Evolutionary conservation across 2,888 invertebrate genomes (phyloP).

Genomic region (Spisula solida): DNA sequence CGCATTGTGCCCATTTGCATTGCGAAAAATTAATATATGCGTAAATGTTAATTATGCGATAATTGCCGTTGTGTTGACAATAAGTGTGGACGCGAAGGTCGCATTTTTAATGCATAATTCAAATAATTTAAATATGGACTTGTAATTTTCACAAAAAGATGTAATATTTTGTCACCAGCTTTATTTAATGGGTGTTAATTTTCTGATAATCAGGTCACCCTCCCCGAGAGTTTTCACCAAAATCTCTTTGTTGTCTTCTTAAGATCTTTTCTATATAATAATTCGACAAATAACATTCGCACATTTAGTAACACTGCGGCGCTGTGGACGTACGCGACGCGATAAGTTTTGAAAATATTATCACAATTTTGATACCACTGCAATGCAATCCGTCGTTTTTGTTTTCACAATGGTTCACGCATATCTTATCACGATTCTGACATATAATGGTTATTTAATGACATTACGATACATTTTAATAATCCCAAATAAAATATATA

Average conservation of each 20-base stretch:
- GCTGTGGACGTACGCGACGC: slow-evolving; percentile 15
- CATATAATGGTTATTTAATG: slow-evolving; percentile 16
- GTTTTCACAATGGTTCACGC: slow-evolving; percentile 39
- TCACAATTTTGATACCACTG: slow-evolving; percentile 24
- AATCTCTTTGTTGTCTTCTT: background rate
- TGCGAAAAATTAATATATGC: background rate
- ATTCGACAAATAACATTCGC: slow-evolving; percentile 26
- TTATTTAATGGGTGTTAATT: slow-evolving; percentile 6
- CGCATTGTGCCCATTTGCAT: background rate
- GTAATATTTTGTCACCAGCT: background rate
- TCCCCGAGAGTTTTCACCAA: background rate
- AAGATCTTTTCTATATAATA: background rate
- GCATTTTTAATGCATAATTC: background rate
- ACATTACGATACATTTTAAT: background rate
- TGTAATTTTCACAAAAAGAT: background rate
- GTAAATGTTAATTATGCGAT: slow-evolving; percentile 8
- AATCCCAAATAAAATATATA: slow-evolving; percentile 3
- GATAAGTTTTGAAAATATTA: slow-evolving; percentile 44
- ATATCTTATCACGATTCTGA: background rate
- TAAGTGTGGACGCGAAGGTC: background rate
- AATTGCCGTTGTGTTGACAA: background rate
- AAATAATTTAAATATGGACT: background rate
- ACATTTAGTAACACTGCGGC: slow-evolving; percentile 17
- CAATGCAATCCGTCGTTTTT: slow-evolving; percentile 29
- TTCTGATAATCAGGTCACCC: background rate